phyloP scores from a whole-genome alignment of 2,888 invertebrate species.

The Sminthurinus aureus region DNA sequence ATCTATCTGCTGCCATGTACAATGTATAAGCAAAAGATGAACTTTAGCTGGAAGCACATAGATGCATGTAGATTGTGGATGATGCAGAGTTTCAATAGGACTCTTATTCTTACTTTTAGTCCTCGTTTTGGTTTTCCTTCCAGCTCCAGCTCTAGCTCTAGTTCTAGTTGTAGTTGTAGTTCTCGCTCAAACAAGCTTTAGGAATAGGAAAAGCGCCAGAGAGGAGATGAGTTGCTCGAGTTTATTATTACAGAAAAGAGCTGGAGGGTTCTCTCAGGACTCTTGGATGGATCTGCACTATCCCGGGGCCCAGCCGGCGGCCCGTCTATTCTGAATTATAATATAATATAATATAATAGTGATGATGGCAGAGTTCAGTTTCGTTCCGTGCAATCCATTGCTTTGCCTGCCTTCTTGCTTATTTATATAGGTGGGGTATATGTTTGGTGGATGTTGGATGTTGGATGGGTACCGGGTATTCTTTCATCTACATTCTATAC shows the following conservation, averaged over 20 bases:
- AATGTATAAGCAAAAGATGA: too few relatives aligned
- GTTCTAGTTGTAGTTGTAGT: too few relatives aligned
- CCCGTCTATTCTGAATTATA: conserved; percentile 34
- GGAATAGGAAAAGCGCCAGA: conserved; percentile 3
- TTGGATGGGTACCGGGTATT: conserved; percentile 28
- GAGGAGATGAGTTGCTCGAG: conserved; percentile 54
- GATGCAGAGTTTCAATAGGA: too few relatives aligned
- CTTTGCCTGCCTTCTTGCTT: too few relatives aligned
- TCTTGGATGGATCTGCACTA: conserved; percentile 38
- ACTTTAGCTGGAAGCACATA: too few relatives aligned
- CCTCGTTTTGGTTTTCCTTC: too few relatives aligned
- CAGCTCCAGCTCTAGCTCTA: neutral
- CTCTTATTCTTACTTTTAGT: too few relatives aligned
- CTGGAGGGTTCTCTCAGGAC: conserved; percentile 48
- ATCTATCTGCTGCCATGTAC: too few relatives aligned
- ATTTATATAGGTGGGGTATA: too few relatives aligned
- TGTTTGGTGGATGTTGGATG: neutral
- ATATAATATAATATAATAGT: conserved; percentile 38
- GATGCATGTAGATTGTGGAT: too few relatives aligned
- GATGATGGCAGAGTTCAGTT: conserved; percentile 37
- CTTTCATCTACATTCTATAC: neutral
- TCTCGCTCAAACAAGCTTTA: too few relatives aligned
- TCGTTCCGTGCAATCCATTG: neutral
- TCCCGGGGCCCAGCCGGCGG: conserved; percentile 23
- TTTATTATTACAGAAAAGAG: conserved; percentile 59